Conservation (phyloP, 2,888 invertebrate genomes). For the Xanthorhoe spadicearia region DNA sequence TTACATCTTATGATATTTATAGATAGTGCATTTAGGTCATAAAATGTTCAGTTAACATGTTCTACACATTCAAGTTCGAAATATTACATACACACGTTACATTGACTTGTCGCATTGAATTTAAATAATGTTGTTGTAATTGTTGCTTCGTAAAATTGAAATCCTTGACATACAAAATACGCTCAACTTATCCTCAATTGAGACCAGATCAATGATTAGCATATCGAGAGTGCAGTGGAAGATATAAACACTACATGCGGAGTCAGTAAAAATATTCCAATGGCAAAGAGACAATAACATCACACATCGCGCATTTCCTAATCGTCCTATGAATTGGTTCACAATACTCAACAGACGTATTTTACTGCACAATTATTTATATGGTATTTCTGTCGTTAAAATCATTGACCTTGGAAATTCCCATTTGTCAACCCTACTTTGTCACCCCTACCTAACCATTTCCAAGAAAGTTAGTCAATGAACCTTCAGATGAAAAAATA, state of each 20-base stretch:
- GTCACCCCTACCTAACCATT: conserved; percentile 8
- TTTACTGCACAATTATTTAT: neutral
- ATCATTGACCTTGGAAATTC: conserved; percentile 15
- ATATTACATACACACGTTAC: neutral
- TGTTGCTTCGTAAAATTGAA: conserved; percentile 18
- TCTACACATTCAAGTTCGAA: neutral
- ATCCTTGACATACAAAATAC: conserved; percentile 52
- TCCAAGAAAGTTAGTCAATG: conserved; percentile 9
- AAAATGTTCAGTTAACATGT: neutral
- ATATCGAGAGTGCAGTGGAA: neutral
- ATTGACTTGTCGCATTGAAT: conserved; percentile 26
- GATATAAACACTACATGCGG: neutral
- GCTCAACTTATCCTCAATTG: conserved; percentile 41
- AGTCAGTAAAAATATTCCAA: neutral
- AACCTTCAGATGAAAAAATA: neutral
- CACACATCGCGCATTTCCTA: neutral
- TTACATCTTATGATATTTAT: too few relatives aligned
- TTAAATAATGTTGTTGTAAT: conserved; percentile 9
- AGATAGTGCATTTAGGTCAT: too few relatives aligned
- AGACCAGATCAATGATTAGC: conserved; percentile 19
- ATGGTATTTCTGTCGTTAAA: neutral
- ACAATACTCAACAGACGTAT: neutral
- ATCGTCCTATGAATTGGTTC: too few relatives aligned
- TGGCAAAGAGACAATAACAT: too few relatives aligned
- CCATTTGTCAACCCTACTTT: conserved; percentile 23